Evolutionary conservation across 2,113 vertebrate genomes (phyloP).

Genomic region (Atrichornis clamosus): DNA sequence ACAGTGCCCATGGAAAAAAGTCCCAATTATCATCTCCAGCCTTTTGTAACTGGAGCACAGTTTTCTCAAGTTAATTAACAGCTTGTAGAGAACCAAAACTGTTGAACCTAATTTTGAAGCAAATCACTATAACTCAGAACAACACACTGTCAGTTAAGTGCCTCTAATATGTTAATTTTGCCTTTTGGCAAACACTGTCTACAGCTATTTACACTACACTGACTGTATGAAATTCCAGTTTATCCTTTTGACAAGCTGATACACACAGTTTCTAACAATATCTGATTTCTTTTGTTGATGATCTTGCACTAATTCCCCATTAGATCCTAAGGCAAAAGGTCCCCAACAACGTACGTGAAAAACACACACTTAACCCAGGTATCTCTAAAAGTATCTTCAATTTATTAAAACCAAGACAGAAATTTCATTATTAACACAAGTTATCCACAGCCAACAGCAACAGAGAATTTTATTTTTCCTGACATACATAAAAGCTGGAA

Average conservation of each 20-base stretch:
- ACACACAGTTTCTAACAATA: neutral
- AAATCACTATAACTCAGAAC: neutral
- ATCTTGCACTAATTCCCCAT: neutral
- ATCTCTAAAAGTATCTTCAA: neutral
- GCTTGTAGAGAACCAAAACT: neutral
- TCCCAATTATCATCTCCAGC: neutral
- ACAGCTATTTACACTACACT: neutral
- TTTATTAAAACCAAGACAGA: neutral
- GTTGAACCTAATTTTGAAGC: neutral
- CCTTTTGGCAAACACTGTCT: neutral
- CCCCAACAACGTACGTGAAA: neutral
- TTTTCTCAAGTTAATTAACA: neutral
- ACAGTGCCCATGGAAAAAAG: neutral
- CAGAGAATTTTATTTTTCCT: neutral
- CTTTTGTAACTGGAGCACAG: neutral
- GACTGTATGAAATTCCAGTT: neutral
- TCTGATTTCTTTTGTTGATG: neutral
- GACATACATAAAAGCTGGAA: neutral
- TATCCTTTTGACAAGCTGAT: neutral
- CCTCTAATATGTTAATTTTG: neutral
- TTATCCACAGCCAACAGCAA: neutral
- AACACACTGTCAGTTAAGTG: neutral
- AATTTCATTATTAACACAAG: neutral
- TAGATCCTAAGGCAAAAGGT: neutral
- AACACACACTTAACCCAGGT: neutral